These are phyloP conservation scores for Xiphophorus maculatus DNA, from an alignment of 2,113 vertebrate genomes.

Conservation along the genomic window DNA sequence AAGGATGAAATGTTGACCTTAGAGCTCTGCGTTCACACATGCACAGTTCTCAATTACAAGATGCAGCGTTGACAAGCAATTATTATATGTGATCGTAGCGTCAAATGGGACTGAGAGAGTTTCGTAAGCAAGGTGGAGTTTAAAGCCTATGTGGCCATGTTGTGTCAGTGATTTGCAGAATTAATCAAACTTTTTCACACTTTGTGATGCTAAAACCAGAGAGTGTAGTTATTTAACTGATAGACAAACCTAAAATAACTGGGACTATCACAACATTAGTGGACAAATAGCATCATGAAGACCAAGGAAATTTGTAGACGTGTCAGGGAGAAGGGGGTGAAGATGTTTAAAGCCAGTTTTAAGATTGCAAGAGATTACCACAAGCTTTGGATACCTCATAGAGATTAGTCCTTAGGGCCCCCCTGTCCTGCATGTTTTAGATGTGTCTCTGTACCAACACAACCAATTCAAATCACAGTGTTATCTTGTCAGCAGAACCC, in stretches of 20 bases:
- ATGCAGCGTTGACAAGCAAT: slow-evolving; percentile 19
- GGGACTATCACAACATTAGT: neutral
- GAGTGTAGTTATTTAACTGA: neutral
- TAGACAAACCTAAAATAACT: neutral
- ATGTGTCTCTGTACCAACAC: too few species aligned
- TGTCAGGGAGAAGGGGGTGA: too few species aligned
- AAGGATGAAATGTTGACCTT: slow-evolving; percentile 33
- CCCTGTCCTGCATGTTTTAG: neutral
- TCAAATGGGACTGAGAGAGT: slow-evolving; percentile 2
- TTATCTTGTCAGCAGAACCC: too few species aligned
- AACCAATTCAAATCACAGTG: too few species aligned
- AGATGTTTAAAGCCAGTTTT: too few species aligned
- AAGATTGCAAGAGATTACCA: too few species aligned
- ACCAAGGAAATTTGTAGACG: too few species aligned
- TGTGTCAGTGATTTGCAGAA: neutral
- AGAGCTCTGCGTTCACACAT: slow-evolving; percentile 21
- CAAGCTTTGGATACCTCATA: too few species aligned
- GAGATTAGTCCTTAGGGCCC: too few species aligned
- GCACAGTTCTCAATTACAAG: slow-evolving; percentile 10
- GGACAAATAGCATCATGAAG: neutral
- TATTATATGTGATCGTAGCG: slow-evolving; percentile 17
- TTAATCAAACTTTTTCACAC: neutral
- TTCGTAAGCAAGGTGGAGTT: neutral
- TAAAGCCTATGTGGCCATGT: neutral
- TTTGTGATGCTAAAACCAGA: neutral